A percentile compares a stretch with the other conserved stretches of the same genome.
These are phyloP conservation scores for Ceratotherium simum DNA, from an alignment of 2,113 vertebrate genomes.

Conservation along the genomic window DNA sequence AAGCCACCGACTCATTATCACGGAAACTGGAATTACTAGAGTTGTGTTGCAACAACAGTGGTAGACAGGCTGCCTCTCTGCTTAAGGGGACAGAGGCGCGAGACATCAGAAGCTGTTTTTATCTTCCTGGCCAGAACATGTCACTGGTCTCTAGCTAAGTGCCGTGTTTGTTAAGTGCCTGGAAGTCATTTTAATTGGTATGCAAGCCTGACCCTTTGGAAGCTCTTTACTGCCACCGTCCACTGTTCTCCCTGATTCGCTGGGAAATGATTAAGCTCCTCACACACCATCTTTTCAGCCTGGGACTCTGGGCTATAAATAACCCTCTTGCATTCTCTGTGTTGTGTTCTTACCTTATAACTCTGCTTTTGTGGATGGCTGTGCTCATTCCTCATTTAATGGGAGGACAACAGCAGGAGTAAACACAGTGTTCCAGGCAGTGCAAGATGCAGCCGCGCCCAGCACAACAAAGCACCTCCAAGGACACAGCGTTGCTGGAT, in stretches of 20 bases:
- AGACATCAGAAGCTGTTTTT: not conserved
- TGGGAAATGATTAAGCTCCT: not conserved
- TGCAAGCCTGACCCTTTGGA: not conserved
- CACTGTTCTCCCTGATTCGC: not conserved
- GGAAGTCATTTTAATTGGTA: constrained; percentile 60
- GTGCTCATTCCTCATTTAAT: not conserved
- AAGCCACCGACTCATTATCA: not conserved
- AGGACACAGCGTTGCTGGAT: not conserved
- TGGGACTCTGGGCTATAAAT: not conserved
- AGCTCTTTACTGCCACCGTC: not conserved
- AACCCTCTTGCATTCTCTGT: not conserved
- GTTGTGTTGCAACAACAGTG: not conserved
- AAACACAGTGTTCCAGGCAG: not conserved
- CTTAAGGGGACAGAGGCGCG: not conserved
- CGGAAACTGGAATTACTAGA: not conserved
- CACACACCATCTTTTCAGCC: not conserved
- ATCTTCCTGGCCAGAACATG: not conserved
- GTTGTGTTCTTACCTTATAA: not conserved
- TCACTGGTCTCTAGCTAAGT: not conserved
- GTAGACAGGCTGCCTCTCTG: not conserved
- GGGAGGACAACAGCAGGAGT: not conserved
- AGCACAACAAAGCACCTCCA: rapidly evolving
- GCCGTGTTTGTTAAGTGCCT: not conserved
- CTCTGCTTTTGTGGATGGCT: not conserved
- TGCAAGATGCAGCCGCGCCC: rapidly evolving